A percentile compares a stretch with the other conserved stretches of the same genome.
These are phyloP conservation scores for Neoniphon sammara DNA, from an alignment of 2,797 vertebrate species.

Conservation along the genomic window DNA sequence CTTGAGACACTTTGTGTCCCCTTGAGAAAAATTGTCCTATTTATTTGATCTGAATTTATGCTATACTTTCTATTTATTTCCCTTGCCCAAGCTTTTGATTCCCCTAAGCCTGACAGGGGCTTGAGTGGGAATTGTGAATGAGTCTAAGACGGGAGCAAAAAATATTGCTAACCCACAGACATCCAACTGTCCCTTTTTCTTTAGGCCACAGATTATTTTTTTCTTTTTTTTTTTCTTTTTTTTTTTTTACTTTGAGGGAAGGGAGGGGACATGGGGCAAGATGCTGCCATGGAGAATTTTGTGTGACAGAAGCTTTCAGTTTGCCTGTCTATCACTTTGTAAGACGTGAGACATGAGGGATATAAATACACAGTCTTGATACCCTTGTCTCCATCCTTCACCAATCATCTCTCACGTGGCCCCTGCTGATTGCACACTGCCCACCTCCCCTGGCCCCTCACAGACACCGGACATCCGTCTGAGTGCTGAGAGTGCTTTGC, in stretches of 20 bases:
- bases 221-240: constrained; percentile 45
- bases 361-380: constrained; percentile 82
- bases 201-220: constrained; percentile 63
- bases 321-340: constrained; percentile 77
- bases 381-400: constrained; percentile 74
- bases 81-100: constrained; percentile 30
- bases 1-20: constrained; percentile 23
- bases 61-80: constrained; percentile 66
- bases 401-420: constrained; percentile 64
- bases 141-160: constrained; percentile 48
- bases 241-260: constrained; percentile 45
- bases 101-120: constrained; percentile 38
- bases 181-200: constrained; percentile 33
- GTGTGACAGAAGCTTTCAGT: constrained; percentile 78
- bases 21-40: constrained; percentile 28
- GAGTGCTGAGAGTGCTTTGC: constrained; percentile 46
- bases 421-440: constrained; percentile 52
- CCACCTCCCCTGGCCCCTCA: constrained; percentile 35
- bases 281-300: constrained; percentile 70
- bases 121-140: constrained; percentile 48
- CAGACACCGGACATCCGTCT: constrained; percentile 51
- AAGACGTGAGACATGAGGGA: constrained; percentile 79
- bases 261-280: constrained; percentile 33
- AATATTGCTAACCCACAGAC: constrained; percentile 59
- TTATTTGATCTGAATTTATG: constrained; percentile 53